Evolutionary conservation across 2,797 vertebrate species (phyloP), one percentile per base, ranked within the genome.

Genomic region (Mus spretus): DNA sequence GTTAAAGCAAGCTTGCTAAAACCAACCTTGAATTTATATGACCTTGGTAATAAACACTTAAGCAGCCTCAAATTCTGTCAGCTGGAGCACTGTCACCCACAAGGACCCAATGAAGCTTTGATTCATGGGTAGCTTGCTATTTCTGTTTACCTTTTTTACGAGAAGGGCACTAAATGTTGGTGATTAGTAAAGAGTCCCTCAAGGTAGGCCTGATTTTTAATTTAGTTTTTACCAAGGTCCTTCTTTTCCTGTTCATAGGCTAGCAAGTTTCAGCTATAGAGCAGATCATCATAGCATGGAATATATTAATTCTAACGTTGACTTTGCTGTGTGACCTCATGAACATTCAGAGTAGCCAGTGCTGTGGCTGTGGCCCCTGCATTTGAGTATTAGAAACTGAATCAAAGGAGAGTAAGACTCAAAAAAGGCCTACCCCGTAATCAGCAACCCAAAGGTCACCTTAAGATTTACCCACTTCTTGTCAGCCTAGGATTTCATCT

Each of bases 191-290:
- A 84, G 7, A 94, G 57, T 96, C 40, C 89, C 59, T 70, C 34
- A 86, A 37, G 86, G 34, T 72, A 72, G 61, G 17, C 87, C 88
- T 79, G 65, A 94, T 87, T 94, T 94, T 50, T 93, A 87, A 90
- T 90, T 94, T 31, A 70, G 50, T 81, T 93, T 95, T 91, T 83
- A 86, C 10, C 92, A 86, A 57, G n/a, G 7, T 79, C 50, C 31
- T 89, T 55, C 44, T 95, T 93, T 97, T 91, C 83, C 78, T 95
- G 12, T 92, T 89, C 91, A 87, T 75, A 93, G n/a, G 47, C 91
- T 95, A 78, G 91, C 77, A 93, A 74, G 55, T 90, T 96, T 96
- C 94, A 95, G 67, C 65, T 92, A 90, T 82, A 85, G 96, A 87
- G 86, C 2, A 96, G 59, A 75, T 93, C 72, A 82, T 90, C 40